Evolutionary conservation across 35 echinoderm and acorn worm species (phyloP).

Genomic region (Lytechinus variegatus): DNA sequence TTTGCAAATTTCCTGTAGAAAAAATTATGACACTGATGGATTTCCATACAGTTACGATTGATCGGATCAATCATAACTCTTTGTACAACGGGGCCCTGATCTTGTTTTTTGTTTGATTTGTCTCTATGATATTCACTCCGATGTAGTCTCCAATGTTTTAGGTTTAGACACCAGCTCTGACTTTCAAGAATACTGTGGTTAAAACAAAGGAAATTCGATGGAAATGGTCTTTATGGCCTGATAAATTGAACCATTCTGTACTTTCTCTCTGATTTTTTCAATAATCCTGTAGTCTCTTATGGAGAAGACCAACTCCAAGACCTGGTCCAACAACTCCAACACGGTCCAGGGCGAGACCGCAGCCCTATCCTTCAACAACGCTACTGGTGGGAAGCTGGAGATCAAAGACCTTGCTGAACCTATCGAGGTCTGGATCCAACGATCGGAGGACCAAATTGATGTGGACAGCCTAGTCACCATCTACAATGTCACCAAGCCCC

Average conservation of each 20-base stretch:
- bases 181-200: too few relatives aligned
- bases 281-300: conserved; percentile 52
- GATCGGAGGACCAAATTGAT: conserved; percentile 59
- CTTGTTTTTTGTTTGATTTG: too few relatives aligned
- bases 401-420: conserved; percentile 77
- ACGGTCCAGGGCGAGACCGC: conserved; percentile 68
- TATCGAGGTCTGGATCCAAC: conserved; percentile 67
- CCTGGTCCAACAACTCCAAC: conserved; percentile 75
- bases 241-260: neutral
- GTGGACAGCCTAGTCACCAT: conserved; percentile 49
- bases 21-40: too few relatives aligned
- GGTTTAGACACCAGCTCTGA: too few relatives aligned
- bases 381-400: conserved; percentile 64
- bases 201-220: too few relatives aligned
- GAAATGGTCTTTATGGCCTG: too few relatives aligned
- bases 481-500: conserved; percentile 64
- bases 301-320: conserved; percentile 76
- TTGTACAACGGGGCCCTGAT: too few relatives aligned
- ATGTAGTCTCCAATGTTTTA: too few relatives aligned
- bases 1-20: too few relatives aligned
- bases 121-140: too few relatives aligned
- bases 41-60: too few relatives aligned
- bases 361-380: conserved; percentile 69
- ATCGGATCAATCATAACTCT: too few relatives aligned
- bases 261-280: neutral